Evolutionary conservation across 2,113 vertebrate species (phyloP).

Genomic region (Smithornis capensis): DNA sequence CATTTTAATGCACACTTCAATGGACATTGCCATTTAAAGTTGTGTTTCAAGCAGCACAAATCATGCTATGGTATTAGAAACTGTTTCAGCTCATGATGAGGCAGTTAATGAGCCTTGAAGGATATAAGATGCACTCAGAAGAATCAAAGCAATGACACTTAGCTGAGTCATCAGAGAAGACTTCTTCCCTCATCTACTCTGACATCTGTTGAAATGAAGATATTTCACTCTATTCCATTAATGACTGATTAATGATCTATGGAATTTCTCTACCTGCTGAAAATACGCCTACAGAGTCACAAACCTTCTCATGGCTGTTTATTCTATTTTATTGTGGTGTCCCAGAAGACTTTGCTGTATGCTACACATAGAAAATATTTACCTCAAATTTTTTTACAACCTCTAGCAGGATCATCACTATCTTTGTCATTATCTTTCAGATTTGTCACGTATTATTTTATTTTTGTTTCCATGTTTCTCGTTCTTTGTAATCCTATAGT

Average conservation of each 20-base stretch:
- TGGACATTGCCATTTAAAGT: neutral
- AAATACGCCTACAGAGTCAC: neutral
- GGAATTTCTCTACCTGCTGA: constrained; percentile 23
- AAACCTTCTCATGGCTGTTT: neutral
- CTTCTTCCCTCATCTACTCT: constrained; percentile 38
- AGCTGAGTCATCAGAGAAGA: constrained; percentile 51
- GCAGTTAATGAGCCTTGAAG: constrained; percentile 62
- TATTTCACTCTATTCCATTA: constrained; percentile 43
- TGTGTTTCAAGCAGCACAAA: constrained; percentile 32
- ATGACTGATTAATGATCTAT: constrained; percentile 50
- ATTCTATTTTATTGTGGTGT: neutral
- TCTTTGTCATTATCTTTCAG: neutral
- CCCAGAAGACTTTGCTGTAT: neutral
- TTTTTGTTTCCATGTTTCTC: neutral
- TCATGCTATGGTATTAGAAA: constrained; percentile 19
- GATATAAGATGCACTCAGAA: constrained; percentile 25
- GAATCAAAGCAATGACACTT: constrained; percentile 52
- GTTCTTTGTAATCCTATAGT: neutral
- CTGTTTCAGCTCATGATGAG: constrained; percentile 34
- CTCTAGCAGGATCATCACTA: neutral
- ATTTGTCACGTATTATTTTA: neutral
- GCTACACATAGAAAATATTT: neutral
- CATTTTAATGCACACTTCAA: constrained; percentile 22
- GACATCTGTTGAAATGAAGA: constrained; percentile 47
- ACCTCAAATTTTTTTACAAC: neutral